Evolutionary conservation across 1,140 invertebrate species (phyloP).

Genomic region (Adelges cooleyi): DNA sequence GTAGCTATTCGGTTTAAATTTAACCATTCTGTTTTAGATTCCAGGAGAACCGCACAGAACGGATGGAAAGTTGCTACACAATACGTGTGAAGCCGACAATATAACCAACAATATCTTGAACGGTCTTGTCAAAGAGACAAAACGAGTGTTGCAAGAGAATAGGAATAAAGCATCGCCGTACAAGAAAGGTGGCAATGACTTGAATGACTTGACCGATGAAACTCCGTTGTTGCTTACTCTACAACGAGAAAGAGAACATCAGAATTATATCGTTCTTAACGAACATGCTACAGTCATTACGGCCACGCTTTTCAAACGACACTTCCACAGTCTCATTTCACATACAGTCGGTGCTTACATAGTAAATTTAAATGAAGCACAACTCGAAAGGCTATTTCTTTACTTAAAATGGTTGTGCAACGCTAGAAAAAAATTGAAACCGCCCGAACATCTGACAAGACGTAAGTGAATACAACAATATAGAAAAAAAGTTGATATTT

Average conservation of each 20-base stretch:
- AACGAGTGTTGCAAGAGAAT: background rate
- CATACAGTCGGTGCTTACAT: background rate
- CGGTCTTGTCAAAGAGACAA: background rate
- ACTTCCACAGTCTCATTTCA: background rate
- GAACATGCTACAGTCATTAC: constrained; percentile 1
- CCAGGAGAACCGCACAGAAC: background rate
- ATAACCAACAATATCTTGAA: constrained; percentile 13
- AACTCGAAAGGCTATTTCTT: background rate
- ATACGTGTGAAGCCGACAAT: background rate
- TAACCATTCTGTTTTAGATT: constrained; percentile 4
- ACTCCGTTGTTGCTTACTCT: background rate
- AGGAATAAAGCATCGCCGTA: background rate
- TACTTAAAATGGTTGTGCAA: constrained; percentile 2
- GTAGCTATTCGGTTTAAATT: too few species aligned
- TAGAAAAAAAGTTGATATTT: too few species aligned
- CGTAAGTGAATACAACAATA: constrained; percentile 24
- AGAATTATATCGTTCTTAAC: background rate
- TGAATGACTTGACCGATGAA: constrained; percentile 8
- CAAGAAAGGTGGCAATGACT: background rate
- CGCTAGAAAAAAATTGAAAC: background rate
- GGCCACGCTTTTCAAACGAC: background rate
- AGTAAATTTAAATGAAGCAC: background rate
- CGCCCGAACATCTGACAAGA: background rate
- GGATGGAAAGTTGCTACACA: background rate
- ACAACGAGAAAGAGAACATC: constrained; percentile 6